Percentiles rank a stretch among this genome's conserved stretches.
Evolutionary conservation across 2,888 invertebrate species (phyloP).

Genomic region (Cordilura impudica): DNA sequence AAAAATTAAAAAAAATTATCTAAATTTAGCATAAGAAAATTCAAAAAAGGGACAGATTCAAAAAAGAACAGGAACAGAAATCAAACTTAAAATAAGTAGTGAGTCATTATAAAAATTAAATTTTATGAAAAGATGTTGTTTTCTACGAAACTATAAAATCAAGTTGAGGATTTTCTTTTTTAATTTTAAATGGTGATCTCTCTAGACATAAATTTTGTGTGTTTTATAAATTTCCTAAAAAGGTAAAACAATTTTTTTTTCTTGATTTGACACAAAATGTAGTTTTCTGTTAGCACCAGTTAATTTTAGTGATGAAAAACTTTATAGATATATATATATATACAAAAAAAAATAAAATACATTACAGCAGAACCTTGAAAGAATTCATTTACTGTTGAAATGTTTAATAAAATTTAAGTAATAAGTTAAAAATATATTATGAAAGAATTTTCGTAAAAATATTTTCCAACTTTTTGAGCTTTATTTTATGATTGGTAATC

Average conservation of each 20-base stretch:
- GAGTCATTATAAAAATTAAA: not conserved
- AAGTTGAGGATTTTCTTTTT: too few species aligned
- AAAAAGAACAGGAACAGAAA: too few species aligned
- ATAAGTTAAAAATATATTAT: too few species aligned
- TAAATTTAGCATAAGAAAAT: conserved; percentile 28
- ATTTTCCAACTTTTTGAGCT: too few species aligned
- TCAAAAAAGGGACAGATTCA: too few species aligned
- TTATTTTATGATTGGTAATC: too few species aligned
- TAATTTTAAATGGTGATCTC: not conserved
- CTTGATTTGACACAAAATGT: not conserved
- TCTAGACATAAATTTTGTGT: conserved; percentile 5
- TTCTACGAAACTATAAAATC: not conserved
- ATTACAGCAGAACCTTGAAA: too few species aligned
- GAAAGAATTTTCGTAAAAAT: too few species aligned
- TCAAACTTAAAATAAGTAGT: not conserved
- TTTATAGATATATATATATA: too few species aligned
- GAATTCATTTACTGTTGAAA: too few species aligned
- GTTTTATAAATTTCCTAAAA: conserved; percentile 23
- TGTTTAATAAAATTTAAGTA: too few species aligned
- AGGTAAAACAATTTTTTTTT: conserved; percentile 34
- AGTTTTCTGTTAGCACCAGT: not conserved
- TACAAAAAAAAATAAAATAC: too few species aligned
- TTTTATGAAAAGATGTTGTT: not conserved
- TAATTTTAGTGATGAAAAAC: not conserved
- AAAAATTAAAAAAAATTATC: conserved; percentile 17